Conservation (phyloP, 2,113 vertebrate species). For the Struthio camelus region DNA sequence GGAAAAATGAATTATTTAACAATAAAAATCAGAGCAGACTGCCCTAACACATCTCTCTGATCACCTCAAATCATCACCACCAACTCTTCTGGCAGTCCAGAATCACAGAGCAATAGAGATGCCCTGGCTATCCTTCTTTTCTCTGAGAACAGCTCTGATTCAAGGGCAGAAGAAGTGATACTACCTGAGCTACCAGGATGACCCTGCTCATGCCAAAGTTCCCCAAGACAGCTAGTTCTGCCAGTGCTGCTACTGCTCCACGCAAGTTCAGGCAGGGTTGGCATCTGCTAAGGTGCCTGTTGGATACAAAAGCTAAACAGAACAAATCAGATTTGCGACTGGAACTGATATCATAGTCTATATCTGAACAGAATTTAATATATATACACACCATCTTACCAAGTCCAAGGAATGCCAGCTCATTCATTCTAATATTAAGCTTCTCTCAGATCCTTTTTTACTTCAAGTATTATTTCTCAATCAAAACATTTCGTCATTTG, state of each 20-base stretch:
- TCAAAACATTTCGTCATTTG: neutral
- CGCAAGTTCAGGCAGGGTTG: neutral
- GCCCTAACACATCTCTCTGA: neutral
- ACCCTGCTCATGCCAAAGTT: neutral
- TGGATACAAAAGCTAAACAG: neutral
- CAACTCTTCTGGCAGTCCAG: neutral
- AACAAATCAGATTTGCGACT: neutral
- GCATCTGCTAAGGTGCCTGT: neutral
- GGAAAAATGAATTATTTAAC: conserved; percentile 38
- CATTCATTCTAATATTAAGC: neutral
- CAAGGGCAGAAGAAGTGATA: neutral
- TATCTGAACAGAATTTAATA: neutral
- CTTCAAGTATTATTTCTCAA: neutral
- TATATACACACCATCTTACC: neutral
- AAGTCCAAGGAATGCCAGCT: neutral
- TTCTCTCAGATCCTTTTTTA: neutral
- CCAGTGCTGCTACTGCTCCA: neutral
- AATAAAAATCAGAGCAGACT: neutral
- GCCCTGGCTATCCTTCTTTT: neutral
- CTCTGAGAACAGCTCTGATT: neutral
- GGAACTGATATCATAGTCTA: neutral
- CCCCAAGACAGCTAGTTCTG: neutral
- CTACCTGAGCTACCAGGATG: neutral
- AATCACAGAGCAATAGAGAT: neutral
- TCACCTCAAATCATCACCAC: neutral